Conservation (phyloP, 1,140 invertebrate genomes). For the Rhagoletis pomonella region DNA sequence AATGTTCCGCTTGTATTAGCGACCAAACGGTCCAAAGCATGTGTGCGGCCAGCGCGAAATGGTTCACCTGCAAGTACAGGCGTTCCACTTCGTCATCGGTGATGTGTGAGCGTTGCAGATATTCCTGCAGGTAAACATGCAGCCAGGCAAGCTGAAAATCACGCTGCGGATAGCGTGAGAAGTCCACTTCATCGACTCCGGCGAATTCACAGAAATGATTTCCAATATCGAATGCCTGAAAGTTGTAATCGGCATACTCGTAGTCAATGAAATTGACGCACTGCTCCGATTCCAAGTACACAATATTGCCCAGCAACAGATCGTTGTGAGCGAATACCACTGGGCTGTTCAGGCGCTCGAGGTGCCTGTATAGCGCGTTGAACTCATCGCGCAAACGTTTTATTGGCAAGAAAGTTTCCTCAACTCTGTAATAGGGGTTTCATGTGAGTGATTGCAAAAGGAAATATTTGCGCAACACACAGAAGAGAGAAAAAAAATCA, state of each 20-base stretch:
- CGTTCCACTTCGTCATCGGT: conserved; percentile 79
- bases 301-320: conserved; percentile 94
- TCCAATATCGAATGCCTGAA: conserved; percentile 96
- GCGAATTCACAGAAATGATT: conserved; percentile 99
- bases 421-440: conserved; percentile 77
- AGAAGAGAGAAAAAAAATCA: conserved; percentile 8
- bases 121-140: conserved; percentile 82
- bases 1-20: conserved; percentile 92
- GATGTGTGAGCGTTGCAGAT: conserved; percentile 74
- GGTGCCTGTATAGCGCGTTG: conserved; percentile 79
- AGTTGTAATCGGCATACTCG: conserved; percentile 96
- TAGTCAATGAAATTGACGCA: conserved; percentile 96
- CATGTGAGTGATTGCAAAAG: conserved; percentile 28
- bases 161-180: conserved; percentile 85
- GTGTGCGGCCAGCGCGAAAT: conserved; percentile 87
- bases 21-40: conserved; percentile 96
- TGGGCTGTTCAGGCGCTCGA: conserved; percentile 83
- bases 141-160: conserved; percentile 91
- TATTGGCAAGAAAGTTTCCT: conserved; percentile 80
- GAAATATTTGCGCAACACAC: conserved; percentile 11
- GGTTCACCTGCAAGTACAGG: conserved; percentile 86
- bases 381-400: conserved; percentile 82
- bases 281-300: conserved; percentile 84
- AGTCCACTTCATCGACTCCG: conserved; percentile 88
- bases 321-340: conserved; percentile 99